Percentiles rank a stretch among this genome's conserved stretches.
phyloP scores from a whole-genome alignment of 2,888 invertebrate species.

The Atrina japonica region DNA sequence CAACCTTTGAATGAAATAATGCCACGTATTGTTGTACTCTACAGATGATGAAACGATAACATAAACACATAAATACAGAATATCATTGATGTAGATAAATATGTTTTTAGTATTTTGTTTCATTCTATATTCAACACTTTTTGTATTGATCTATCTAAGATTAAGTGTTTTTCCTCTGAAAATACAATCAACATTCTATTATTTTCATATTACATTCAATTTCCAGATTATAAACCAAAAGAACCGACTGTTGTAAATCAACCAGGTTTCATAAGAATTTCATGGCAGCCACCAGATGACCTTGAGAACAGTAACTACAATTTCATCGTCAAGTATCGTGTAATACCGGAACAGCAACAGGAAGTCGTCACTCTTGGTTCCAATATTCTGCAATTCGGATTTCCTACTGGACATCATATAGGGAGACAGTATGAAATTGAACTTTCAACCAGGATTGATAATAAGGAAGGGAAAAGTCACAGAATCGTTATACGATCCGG shows the following conservation, averaged over 20 bases:
- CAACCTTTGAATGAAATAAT: no score
- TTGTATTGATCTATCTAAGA: no score
- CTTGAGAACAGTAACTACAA: constrained; percentile 5
- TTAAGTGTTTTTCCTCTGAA: no score
- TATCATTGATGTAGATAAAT: no score
- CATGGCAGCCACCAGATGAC: constrained; percentile 27
- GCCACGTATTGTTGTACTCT: no score
- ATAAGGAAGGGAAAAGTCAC: constrained; percentile 20
- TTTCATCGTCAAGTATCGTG: constrained; percentile 32
- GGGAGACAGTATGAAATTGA: constrained; percentile 44
- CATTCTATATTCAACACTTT: no score
- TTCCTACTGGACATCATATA: constrained; percentile 42
- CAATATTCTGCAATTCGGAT: constrained; percentile 23
- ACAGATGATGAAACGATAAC: no score
- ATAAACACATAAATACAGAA: no score
- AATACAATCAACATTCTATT: no score
- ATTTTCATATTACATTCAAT: no score
- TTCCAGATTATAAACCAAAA: constrained; percentile 17
- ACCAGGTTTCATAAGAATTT: constrained; percentile 35
- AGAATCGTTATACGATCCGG: constrained; percentile 26
- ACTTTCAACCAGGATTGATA: constrained; percentile 25
- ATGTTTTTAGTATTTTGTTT: no score
- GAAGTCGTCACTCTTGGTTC: constrained; percentile 36
- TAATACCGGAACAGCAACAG: constrained; percentile 12
- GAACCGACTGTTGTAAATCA: constrained; percentile 6